Conservation (phyloP, 2,888 invertebrate genomes). For the Molanna angustata region DNA sequence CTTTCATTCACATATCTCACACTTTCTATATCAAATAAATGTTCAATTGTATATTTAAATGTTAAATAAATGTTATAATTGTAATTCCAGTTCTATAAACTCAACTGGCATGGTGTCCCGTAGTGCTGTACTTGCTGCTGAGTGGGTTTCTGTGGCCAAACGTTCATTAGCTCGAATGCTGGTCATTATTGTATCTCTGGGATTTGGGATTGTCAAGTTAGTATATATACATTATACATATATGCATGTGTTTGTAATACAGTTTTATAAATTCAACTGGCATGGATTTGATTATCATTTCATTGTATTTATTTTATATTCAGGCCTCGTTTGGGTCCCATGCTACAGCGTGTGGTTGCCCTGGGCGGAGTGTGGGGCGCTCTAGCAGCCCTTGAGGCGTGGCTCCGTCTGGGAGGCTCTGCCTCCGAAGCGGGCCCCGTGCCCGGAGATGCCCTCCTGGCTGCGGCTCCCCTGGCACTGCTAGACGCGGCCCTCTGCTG, state of each 20-base stretch:
- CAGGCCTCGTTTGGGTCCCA: conserved; percentile 83
- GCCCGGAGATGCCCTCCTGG: conserved; percentile 57
- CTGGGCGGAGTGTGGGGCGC: conserved; percentile 81
- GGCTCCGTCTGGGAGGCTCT: conserved; percentile 60
- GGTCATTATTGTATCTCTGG: conserved; percentile 90
- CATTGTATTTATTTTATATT: conserved; percentile 2
- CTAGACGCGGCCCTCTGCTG: conserved; percentile 87
- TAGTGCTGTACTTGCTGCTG: conserved; percentile 80
- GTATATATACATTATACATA: conserved; percentile 37
- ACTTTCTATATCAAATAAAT: too few relatives aligned
- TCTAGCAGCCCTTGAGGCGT: conserved; percentile 82
- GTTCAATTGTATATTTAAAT: too few relatives aligned
- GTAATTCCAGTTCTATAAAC: conserved; percentile 52
- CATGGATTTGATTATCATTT: too few relatives aligned
- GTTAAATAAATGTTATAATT: background rate
- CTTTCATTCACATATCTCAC: too few relatives aligned
- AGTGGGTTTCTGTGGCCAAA: conserved; percentile 89
- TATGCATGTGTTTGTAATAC: too few relatives aligned
- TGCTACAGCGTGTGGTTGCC: conserved; percentile 83
- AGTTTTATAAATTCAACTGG: too few relatives aligned
- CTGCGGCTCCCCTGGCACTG: conserved; percentile 82
- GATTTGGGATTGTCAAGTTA: conserved; percentile 94
- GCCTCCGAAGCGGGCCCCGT: conserved; percentile 4
- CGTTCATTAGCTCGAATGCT: conserved; percentile 88
- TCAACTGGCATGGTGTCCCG: conserved; percentile 62